A percentile compares a stretch with the other conserved stretches of the same genome.
Evolutionary conservation across 2,113 vertebrate genomes (phyloP).

Genomic region (Pipa parva): DNA sequence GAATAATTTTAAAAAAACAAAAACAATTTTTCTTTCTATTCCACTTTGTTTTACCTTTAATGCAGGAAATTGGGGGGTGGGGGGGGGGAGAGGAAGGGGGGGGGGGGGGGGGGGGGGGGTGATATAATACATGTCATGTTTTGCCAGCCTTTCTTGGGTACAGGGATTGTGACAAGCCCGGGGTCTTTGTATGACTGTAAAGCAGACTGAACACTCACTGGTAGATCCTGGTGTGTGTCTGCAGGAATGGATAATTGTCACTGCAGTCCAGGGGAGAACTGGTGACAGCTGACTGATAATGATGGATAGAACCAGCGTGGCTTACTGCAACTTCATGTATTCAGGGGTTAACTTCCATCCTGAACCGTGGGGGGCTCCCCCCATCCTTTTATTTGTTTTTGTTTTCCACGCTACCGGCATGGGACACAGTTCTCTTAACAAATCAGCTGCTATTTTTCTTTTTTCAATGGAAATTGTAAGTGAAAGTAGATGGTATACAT

Average conservation of each 20-base stretch:
- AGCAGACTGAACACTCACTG: conserved; percentile 1
- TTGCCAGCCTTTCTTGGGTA: neutral
- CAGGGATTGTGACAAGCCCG: conserved; percentile 10
- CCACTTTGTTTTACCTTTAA: conserved; percentile 4
- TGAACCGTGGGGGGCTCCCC: no score
- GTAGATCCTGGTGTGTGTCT: neutral
- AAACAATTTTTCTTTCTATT: no score
- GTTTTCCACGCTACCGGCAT: no score
- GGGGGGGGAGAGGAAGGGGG: neutral
- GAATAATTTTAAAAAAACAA: no score
- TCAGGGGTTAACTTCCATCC: no score
- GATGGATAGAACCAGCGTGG: conserved; percentile 6
- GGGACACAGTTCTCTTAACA: no score
- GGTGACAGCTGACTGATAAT: conserved; percentile 18
- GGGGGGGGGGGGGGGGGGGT: neutral
- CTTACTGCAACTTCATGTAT: conserved; percentile 4
- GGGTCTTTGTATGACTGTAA: conserved; percentile 6
- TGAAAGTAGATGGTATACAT: neutral
- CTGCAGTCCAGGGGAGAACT: conserved; percentile 12
- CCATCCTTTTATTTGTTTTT: no score
- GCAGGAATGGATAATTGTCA: conserved; percentile 30
- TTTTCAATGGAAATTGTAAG: neutral
- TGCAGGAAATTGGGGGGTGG: neutral
- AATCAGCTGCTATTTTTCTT: no score
- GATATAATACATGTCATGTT: conserved; percentile 12